Evolutionary conservation across 2,888 invertebrate genomes (phyloP).

Genomic region (Coronaproctus castanopsis): DNA sequence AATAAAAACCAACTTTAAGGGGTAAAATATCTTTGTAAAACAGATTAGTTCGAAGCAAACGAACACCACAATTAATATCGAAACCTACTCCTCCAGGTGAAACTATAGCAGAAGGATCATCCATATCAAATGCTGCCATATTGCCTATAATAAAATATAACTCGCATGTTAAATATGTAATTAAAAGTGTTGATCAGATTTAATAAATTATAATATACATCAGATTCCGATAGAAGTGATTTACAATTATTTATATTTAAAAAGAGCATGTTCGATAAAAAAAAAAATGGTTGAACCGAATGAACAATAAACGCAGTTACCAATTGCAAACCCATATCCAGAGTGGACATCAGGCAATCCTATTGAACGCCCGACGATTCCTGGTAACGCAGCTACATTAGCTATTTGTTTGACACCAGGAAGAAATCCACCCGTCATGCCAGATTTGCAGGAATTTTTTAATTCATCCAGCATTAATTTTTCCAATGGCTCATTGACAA

Average conservation of each 20-base stretch:
- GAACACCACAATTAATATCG: constrained; percentile 96
- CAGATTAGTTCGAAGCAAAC: constrained; percentile 83
- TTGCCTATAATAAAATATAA: constrained; percentile 41
- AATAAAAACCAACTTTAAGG: constrained; percentile 35
- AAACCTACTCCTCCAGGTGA: constrained; percentile 98
- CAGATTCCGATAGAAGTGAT: no score
- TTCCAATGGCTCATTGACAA: constrained; percentile 79
- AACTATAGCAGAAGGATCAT: constrained; percentile 76
- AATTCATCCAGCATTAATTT: constrained; percentile 93
- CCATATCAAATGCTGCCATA: constrained; percentile 96
- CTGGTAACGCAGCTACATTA: constrained; percentile 94
- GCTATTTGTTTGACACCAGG: constrained; percentile 98
- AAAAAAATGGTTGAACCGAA: no score
- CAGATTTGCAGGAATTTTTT: constrained; percentile 69
- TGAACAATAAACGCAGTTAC: no score
- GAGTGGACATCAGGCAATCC: constrained; percentile 94
- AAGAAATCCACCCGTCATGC: constrained; percentile 82
- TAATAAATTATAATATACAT: no score
- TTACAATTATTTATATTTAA: no score
- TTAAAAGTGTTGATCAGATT: neutral
- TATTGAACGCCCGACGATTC: constrained; percentile 81
- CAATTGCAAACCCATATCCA: constrained; percentile 98
- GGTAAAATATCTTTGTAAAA: constrained; percentile 81
- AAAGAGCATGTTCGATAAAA: no score
- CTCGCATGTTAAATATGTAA: no score